Evolutionary conservation across 2,888 invertebrate species (phyloP).

Genomic region (Thereva unica): DNA sequence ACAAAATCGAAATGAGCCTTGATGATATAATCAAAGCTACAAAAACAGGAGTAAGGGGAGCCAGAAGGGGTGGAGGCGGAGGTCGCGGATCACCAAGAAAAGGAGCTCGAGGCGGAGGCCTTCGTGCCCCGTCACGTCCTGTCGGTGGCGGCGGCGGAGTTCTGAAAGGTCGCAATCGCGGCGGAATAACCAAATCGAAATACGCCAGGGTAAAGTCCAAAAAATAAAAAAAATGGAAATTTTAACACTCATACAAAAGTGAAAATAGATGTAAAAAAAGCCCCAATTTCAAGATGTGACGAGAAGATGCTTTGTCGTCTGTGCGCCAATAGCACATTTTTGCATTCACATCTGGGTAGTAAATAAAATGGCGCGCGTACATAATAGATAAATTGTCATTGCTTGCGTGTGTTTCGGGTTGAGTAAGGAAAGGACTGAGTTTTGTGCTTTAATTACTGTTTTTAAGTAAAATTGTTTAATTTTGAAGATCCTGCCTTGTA

Average conservation of each 20-base stretch:
- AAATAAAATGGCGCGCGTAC: conserved; percentile 19
- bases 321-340: conserved; percentile 9
- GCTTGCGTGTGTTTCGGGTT: conserved; percentile 17
- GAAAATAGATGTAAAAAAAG: conserved; percentile 39
- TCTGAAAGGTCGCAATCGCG: conserved; percentile 73
- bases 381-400: conserved; percentile 3
- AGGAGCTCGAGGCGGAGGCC: conserved; percentile 62
- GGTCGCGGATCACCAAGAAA: conserved; percentile 62
- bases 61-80: conserved; percentile 60
- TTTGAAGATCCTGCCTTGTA: conserved; percentile 18
- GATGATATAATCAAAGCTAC: conserved; percentile 94
- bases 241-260: conserved; percentile 33
- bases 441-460: conserved; percentile 19
- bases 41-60: conserved; percentile 67
- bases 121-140: conserved; percentile 48
- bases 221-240: conserved; percentile 23
- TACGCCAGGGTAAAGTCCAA: conserved; percentile 55
- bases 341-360: conserved; percentile 8
- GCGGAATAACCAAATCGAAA: conserved; percentile 65
- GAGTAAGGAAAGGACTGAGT: conserved; percentile 5
- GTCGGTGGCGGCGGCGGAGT: conserved; percentile 62
- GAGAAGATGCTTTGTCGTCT: conserved; percentile 19
- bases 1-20: conserved; percentile 95
- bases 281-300: conserved; percentile 17
- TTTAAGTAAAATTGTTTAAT: conserved; percentile 20